phyloP scores from a whole-genome alignment of 2,888 invertebrate genomes.

The Siphonodentalium dalli region DNA sequence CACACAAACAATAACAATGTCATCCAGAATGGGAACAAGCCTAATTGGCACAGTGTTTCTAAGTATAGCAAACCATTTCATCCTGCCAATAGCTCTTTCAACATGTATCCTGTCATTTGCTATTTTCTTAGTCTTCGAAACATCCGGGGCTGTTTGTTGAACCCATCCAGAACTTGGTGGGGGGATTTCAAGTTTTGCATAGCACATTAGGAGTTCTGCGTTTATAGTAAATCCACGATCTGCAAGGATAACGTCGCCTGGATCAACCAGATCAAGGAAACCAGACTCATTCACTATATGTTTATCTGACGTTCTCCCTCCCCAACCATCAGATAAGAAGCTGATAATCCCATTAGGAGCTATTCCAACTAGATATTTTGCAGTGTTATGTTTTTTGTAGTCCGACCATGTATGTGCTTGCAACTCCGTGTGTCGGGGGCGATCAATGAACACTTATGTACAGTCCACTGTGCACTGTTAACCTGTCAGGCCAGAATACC shows the following conservation, averaged over 20 bases:
- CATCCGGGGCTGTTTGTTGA: slow-evolving; percentile 20
- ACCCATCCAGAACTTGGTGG: slow-evolving; percentile 25
- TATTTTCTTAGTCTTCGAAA: slow-evolving; percentile 26
- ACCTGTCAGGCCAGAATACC: too few relatives aligned
- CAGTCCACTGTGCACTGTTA: too few relatives aligned
- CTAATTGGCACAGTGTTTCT: slow-evolving; percentile 21
- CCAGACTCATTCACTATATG: slow-evolving; percentile 30
- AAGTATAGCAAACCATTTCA: slow-evolving; percentile 28
- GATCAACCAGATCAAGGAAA: slow-evolving; percentile 23
- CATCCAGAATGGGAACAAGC: slow-evolving; percentile 24
- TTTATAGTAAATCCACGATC: slow-evolving; percentile 36
- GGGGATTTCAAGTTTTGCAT: slow-evolving; percentile 26
- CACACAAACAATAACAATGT: slow-evolving; percentile 30
- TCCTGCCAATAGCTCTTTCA: slow-evolving; percentile 29
- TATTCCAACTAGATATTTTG: slow-evolving; percentile 38
- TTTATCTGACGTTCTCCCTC: slow-evolving; percentile 37
- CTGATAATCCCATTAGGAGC: slow-evolving; percentile 32
- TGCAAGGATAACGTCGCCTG: slow-evolving; percentile 31
- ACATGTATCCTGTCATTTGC: slow-evolving; percentile 29
- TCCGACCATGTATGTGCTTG: slow-evolving; percentile 16
- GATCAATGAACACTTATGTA: slow-evolving; percentile 20
- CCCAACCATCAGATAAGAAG: slow-evolving; percentile 39
- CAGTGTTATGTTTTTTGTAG: slow-evolving; percentile 27
- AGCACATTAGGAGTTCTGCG: slow-evolving; percentile 11
- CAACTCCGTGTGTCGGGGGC: slow-evolving; percentile 2